Base-by-base conservation (phyloP, 1,140 invertebrate genomes). In the Akabosia matsudoensis region DNA sequence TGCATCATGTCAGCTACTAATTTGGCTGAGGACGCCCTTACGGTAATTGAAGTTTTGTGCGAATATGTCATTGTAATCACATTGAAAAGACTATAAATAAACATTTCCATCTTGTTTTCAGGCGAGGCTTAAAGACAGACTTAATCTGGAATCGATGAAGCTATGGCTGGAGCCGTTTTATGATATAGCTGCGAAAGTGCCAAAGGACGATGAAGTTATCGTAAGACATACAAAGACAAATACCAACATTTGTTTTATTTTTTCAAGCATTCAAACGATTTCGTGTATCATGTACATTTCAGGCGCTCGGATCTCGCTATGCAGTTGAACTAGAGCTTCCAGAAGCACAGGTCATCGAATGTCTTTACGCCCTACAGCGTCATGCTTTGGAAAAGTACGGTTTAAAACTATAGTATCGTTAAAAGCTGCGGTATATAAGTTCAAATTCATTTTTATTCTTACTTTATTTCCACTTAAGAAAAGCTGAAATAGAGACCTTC, bases 91-190 rank as follows among this genome's bases (percentile, higher is more conserved):
- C n/a, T n/a, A n/a, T n/a, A n/a, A n/a, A n/a, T n/a, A n/a, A n/a
- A n/a, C n/a, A n/a, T n/a, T n/a, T n/a, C n/a, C 7, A 22, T 61
- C n/a, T 64, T 64, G 7, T 64, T 64, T 22, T 1, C 78, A 79
- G 51, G 80, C 82, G 34, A 67, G 76, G 24, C 84, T 91, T 22
- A 85, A 90, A 30, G 87, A 88, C 13, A 89, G 88, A 82, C 84
- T 93, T 16, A 90, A 91, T 76, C 83, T 85, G 51, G 88, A 92
- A 33, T 86, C 87, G 79, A 85, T 92, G 0, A 92, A 92, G 82
- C 83, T 93, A 61, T 93, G 92, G 92, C 85, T 90, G 71, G 83
- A 87, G 34, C 92, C 92, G 0, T 93, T 90, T 83, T 88, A 87
- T 74, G 82, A 82, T n/a, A 85, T 87, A 77, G 85, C 85, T 31